These are phyloP conservation scores for Asbolus verrucosus DNA, from an alignment of 1,140 invertebrate genomes.

Conservation along the genomic window DNA sequence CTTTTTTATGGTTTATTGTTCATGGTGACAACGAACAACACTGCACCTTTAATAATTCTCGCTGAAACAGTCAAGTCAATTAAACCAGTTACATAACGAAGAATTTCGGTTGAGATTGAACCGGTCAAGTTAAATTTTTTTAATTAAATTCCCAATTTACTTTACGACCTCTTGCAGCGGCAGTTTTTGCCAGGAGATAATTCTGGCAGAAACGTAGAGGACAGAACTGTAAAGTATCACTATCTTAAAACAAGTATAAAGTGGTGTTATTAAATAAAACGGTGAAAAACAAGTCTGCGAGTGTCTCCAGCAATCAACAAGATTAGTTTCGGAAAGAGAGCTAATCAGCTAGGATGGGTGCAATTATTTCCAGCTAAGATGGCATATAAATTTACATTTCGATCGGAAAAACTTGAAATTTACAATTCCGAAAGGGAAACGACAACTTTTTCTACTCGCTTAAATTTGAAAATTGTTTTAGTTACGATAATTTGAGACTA, in stretches of 20 bases:
- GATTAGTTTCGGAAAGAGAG: slow-evolving; percentile 30
- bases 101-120: not conserved
- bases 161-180: not conserved
- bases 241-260: slow-evolving; percentile 9
- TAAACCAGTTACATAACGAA: too few species aligned
- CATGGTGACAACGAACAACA: too few species aligned
- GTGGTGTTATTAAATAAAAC: slow-evolving; percentile 19
- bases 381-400: slow-evolving; percentile 4
- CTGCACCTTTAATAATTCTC: too few species aligned
- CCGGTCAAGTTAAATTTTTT: not conserved
- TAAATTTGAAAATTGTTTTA: not conserved
- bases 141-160: slow-evolving; percentile 14
- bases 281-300: slow-evolving; percentile 29
- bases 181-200: slow-evolving; percentile 1
- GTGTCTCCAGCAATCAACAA: slow-evolving; percentile 27
- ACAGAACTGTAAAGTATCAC: not conserved
- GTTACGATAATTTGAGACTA: too few species aligned
- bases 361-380: slow-evolving; percentile 19
- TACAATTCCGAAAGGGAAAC: not conserved
- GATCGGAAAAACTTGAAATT: not conserved
- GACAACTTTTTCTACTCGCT: not conserved
- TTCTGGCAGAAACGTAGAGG: not conserved
- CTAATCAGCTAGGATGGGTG: not conserved
- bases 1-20: too few species aligned
- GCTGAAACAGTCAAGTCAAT: too few species aligned